Base-by-base conservation (phyloP, 2,888 invertebrate species). In the Mythimna loreyi region DNA sequence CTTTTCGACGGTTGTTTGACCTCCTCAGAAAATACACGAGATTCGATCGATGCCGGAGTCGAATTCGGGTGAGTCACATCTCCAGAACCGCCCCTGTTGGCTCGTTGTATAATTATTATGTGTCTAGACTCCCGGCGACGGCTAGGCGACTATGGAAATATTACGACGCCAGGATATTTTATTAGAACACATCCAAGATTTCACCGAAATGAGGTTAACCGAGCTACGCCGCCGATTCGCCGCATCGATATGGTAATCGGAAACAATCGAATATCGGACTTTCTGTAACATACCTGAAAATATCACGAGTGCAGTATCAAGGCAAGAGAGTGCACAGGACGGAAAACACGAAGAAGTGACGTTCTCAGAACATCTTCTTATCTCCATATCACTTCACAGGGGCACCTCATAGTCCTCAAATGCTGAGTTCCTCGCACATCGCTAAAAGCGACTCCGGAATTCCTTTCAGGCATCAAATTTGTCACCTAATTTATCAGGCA, bases 381-480 rank as follows among this genome's bases (percentile, higher is more conserved):
- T 94, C 93, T 94, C 95, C 95, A 95, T 95, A 93, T 95, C 95
- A 95, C 92, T 93, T 92, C 87, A 92, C 91, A 86, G 87, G 87
- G 86, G 89, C 91, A 90, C 88, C 89, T 89, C 92, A 92, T 91
- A 90, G 95, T 95, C 92, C 94, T 89, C 89, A 88, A 90, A 90
- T 88, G 89, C 88, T 84, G 85, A 89, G 89, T 87, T 88, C 88
- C 88, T 90, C 89, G 89, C 89, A 87, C 92, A 93, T 93, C 92
- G 93, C 93, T 91, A 89, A 79, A 89, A 89, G 92, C 92, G 92
- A 92, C 89, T 86, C 87, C 86, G 88, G 85, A 89, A 91, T 87
- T 92, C 91, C 90, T 93, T 93, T 95, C 94, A 94, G 92, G 92
- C 94, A 93, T 91, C 89, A 91, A 94, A 91, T 90, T 92, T 90